Conservation (phyloP, 1,140 invertebrate genomes). For the Habropoda laboriosa region DNA sequence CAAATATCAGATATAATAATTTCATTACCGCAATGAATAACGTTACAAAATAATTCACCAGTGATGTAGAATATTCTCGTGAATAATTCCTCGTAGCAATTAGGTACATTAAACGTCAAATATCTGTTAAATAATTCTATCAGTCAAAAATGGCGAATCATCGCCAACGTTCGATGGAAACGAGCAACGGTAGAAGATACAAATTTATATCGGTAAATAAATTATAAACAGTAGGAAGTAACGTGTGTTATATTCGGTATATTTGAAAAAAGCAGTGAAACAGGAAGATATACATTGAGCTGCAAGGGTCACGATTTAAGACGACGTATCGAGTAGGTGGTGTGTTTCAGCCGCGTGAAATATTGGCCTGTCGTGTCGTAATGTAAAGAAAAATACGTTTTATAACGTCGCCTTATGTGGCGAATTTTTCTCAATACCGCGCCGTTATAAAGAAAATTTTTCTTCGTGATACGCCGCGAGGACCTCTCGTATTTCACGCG, state of each 20-base stretch:
- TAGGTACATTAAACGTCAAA: background rate
- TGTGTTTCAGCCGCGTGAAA: background rate
- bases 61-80: background rate
- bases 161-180: background rate
- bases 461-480: background rate
- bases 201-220: background rate
- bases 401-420: conserved; percentile 19
- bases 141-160: background rate
- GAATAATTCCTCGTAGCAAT: background rate
- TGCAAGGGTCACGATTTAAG: background rate
- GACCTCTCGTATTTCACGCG: background rate
- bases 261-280: background rate
- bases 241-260: background rate
- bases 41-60: background rate
- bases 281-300: background rate
- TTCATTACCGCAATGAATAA: no score
- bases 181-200: no score
- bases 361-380: conserved; percentile 24
- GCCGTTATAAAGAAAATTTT: conserved; percentile 13
- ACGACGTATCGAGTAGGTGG: background rate
- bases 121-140: background rate
- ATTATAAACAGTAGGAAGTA: background rate
- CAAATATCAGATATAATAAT: background rate
- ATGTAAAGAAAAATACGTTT: conserved; percentile 38
- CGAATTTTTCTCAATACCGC: background rate